These are phyloP conservation scores for Micrastur ruficollis DNA, from an alignment of 2,797 vertebrate genomes.

Conservation along the genomic window DNA sequence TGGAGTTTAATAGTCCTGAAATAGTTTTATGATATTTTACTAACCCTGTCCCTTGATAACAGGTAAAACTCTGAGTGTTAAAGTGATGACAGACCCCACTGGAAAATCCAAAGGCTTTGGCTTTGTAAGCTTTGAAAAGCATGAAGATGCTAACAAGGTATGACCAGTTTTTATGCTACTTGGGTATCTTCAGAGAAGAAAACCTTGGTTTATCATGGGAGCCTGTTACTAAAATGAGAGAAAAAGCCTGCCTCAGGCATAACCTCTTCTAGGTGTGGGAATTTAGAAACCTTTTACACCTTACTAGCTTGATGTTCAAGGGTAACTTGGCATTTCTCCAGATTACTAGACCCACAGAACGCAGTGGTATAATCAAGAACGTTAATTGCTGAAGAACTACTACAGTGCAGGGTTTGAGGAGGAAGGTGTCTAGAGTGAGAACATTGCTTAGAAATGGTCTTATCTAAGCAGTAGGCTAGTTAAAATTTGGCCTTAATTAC, in stretches of 20 bases:
- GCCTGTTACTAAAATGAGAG: not conserved
- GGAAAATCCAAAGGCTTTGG: constrained; percentile 99
- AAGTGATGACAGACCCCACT: constrained; percentile 94
- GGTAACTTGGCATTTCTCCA: not conserved
- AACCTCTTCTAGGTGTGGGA: not conserved
- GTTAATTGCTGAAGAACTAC: not conserved
- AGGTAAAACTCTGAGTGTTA: constrained; percentile 98
- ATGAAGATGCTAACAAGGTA: constrained; percentile 98
- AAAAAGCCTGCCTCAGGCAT: not conserved
- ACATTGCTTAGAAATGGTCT: not conserved
- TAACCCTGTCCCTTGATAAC: constrained; percentile 68
- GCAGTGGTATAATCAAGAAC: not conserved
- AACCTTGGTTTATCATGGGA: not conserved
- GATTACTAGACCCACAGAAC: not conserved
- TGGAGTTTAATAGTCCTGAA: not conserved
- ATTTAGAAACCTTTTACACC: not conserved
- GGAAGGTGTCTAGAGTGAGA: not conserved
- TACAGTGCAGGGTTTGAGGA: not conserved
- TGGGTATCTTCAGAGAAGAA: not conserved
- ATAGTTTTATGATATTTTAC: not conserved
- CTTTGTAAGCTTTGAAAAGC: constrained; percentile 98
- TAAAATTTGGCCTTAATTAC: not conserved
- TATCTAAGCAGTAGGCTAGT: not conserved
- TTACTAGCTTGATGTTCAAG: not conserved
- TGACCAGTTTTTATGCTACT: not conserved